Evolutionary conservation across 35 echinoderm and acorn worm genomes (phyloP).

Genomic region (Amphiura filiformis): DNA sequence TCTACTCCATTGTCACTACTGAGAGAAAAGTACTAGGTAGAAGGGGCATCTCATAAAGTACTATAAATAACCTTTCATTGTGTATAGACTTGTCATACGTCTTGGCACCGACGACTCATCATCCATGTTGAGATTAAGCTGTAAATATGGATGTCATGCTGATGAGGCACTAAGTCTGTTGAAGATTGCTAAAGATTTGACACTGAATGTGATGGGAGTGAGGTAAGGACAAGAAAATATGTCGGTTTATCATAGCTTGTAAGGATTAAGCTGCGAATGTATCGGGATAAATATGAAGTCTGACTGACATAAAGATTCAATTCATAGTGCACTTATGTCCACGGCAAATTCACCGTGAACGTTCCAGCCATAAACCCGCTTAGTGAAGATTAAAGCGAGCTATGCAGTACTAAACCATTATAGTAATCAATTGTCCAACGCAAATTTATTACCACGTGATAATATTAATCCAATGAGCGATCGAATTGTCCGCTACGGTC

Average conservation of each 20-base stretch:
- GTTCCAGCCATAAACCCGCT: too few relatives aligned
- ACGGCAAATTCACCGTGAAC: too few relatives aligned
- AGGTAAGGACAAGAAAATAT: neutral
- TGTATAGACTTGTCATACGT: neutral
- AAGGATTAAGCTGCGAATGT: neutral
- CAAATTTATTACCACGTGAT: too few relatives aligned
- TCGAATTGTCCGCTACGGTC: too few relatives aligned
- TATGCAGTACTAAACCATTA: too few relatives aligned
- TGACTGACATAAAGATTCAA: too few relatives aligned
- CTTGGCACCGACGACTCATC: neutral
- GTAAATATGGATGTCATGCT: neutral
- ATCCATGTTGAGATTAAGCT: neutral
- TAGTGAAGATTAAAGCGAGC: too few relatives aligned
- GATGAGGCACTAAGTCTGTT: neutral
- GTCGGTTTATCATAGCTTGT: neutral
- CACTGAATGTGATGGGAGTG: neutral
- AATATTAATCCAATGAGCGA: too few relatives aligned
- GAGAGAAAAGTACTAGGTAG: too few relatives aligned
- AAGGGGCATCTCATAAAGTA: neutral
- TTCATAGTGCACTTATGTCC: too few relatives aligned
- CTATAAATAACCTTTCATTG: neutral
- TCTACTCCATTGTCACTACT: neutral
- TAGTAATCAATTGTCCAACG: too few relatives aligned
- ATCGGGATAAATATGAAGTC: too few relatives aligned
- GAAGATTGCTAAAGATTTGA: neutral